Evolutionary conservation across 64 coral and sea anemone genomes (phyloP).

Genomic region (Stichodactyla helianthus): DNA sequence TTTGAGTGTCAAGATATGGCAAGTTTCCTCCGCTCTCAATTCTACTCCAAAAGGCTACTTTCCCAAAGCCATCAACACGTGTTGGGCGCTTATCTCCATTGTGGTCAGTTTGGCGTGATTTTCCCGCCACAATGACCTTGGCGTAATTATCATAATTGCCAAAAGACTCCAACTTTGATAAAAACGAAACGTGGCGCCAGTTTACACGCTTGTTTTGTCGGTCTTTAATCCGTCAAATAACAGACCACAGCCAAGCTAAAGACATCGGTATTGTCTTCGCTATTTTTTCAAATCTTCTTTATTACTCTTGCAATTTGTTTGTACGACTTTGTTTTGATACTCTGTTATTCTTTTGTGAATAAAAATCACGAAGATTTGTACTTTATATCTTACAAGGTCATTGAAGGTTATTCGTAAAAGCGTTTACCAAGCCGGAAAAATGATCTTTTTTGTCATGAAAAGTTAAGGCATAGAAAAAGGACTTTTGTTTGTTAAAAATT

Average conservation of each 20-base stretch:
- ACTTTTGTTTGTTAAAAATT: no score
- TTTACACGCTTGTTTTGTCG: background rate
- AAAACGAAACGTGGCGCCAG: constrained; percentile 7
- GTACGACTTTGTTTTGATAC: background rate
- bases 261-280: background rate
- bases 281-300: background rate
- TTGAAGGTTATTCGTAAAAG: no score
- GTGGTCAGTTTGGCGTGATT: background rate
- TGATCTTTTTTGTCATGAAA: no score
- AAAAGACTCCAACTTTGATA: background rate
- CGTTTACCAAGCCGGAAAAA: background rate
- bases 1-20: background rate
- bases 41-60: background rate
- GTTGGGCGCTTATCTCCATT: background rate
- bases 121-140: background rate
- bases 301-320: background rate
- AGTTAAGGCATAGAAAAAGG: no score
- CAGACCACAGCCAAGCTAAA: background rate
- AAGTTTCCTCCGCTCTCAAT: background rate
- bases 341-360: background rate
- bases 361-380: background rate
- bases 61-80: background rate
- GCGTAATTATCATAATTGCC: constrained; percentile 1
- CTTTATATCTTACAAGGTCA: no score
- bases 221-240: constrained; percentile 1